A percentile compares a stretch with the other conserved stretches of the same genome.
Evolutionary conservation across 2,797 vertebrate genomes (phyloP).

Genomic region (Poeciliopsis infans): DNA sequence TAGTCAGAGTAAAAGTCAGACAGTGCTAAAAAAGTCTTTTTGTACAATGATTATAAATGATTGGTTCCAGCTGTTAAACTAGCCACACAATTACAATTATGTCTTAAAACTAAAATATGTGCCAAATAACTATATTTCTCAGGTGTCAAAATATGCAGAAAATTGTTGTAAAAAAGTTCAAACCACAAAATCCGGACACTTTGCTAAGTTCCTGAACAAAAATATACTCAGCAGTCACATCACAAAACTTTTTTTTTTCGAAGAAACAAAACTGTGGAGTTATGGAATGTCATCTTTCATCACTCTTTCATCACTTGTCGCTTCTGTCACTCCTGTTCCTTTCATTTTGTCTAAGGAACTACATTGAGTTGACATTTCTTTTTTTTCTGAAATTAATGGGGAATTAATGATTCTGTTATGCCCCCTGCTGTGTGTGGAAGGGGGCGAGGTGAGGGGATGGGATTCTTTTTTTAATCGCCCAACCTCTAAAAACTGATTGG

Average conservation of each 20-base stretch:
- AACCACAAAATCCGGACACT: not conserved
- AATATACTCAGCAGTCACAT: conserved; percentile 1
- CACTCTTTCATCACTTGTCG: conserved; percentile 63
- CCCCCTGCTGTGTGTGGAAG: conserved; percentile 70
- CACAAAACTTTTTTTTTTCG: not conserved
- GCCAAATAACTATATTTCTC: not conserved
- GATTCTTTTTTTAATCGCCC: conserved; percentile 76
- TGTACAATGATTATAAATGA: not conserved
- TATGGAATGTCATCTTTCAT: conserved; percentile 44
- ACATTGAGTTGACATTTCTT: conserved; percentile 59
- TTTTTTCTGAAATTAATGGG: conserved; percentile 76
- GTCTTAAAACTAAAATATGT: not conserved
- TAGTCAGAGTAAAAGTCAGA: not conserved
- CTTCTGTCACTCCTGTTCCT: conserved; percentile 53
- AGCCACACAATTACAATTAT: not conserved
- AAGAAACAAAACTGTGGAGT: conserved; percentile 17
- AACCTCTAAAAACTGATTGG: conserved; percentile 78
- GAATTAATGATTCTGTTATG: conserved; percentile 81
- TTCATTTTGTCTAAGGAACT: conserved; percentile 51
- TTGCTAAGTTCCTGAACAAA: not conserved
- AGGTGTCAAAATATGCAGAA: not conserved
- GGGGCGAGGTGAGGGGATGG: conserved; percentile 34
- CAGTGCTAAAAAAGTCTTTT: not conserved
- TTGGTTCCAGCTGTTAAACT: not conserved
- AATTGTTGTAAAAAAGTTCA: conserved; percentile 4